Evolutionary conservation across 2,888 invertebrate species (phyloP), one percentile per base, ranked within the genome.

Genomic region (Agrypnus murinus): DNA sequence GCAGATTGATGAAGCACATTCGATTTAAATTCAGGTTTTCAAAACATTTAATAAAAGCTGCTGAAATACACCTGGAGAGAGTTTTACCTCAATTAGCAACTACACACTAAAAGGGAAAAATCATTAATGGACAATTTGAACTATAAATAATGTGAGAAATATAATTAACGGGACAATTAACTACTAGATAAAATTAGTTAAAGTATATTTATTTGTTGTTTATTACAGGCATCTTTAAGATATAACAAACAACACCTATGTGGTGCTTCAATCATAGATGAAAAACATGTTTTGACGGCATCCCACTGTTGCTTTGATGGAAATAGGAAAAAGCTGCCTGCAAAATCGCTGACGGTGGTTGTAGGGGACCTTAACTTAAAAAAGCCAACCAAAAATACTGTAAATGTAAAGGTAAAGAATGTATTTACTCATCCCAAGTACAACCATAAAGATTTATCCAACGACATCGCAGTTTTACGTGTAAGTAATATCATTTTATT

Each of bases 281-380:
- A 75, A 9, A 48, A 65, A 9, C 76, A 79, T 65, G 70, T 81
- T 7, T 15, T 81, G 15, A 79, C 79, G 1, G 80, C 81, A 6
- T 79, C 80, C 0, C 81, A 81, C 67, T 81, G 81, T 55, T 77
- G 79, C 75, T 78, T 55, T 57, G 78, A 80, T 68, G 62, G 66
- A 7, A 77, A 79, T 76, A 76, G 78, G 2, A 78, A 78, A 1
- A 5, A 25, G 6, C 36, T 79, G n/a, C 75, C 79, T 6, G 72
- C 77, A 0, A 65, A 74, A 6, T 69, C 72, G 4, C 72, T 79
- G 4, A 73, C 72, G 12, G 74, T 74, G 8, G 77, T 78, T n/a
- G 78, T 71, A 10, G 80, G 80, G 7, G 78, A 79, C 73, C 60
- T 74, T 10, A 64, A 75, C 43, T 58, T 78, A 17, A 67, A 69